These are phyloP conservation scores for Lymantria monacha DNA, from an alignment of 2,888 invertebrate genomes.

Conservation along the genomic window DNA sequence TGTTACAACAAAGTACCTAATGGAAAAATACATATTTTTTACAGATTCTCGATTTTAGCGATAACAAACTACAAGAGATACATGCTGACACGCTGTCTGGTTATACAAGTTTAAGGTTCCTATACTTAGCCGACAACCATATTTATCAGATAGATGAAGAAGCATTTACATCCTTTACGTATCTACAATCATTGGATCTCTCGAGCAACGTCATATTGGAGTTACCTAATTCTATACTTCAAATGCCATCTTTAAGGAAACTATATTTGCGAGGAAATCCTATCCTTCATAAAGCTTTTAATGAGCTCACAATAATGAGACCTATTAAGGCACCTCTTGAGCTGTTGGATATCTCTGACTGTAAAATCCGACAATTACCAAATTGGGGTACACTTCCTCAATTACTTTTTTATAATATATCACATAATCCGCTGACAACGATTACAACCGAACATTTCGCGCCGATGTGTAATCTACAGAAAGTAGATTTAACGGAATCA, in stretches of 20 bases:
- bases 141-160: conserved; percentile 79
- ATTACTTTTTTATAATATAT: conserved; percentile 83
- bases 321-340: conserved; percentile 83
- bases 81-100: conserved; percentile 70
- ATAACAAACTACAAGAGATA: conserved; percentile 79
- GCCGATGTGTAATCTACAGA: conserved; percentile 82
- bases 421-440: conserved; percentile 77
- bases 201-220: conserved; percentile 77
- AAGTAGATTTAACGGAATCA: conserved; percentile 77
- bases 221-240: conserved; percentile 77
- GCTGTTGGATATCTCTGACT: conserved; percentile 83
- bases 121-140: conserved; percentile 83
- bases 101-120: conserved; percentile 76
- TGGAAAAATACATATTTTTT: conserved; percentile 26
- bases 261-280: conserved; percentile 82
- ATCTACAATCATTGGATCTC: conserved; percentile 80
- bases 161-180: conserved; percentile 71
- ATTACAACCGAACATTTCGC: conserved; percentile 80
- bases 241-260: conserved; percentile 83
- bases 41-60: conserved; percentile 82
- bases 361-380: conserved; percentile 82
- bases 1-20: no score
- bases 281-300: conserved; percentile 62
- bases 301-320: conserved; percentile 59
- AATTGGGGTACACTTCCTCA: conserved; percentile 83